Base-by-base conservation (phyloP, 2,888 invertebrate species). In the Helicoverpa assulta region DNA sequence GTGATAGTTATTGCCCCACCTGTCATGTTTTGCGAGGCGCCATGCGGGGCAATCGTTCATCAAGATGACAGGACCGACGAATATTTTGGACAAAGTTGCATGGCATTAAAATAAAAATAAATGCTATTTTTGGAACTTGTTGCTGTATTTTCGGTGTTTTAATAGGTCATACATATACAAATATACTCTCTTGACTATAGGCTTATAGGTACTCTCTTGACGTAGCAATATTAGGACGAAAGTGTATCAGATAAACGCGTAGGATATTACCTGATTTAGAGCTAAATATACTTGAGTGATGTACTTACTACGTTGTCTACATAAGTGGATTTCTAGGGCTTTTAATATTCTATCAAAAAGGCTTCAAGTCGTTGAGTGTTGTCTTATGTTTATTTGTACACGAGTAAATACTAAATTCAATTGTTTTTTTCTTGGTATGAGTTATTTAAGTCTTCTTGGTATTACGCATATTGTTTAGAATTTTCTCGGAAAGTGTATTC, bases 261-360 rank as follows among this genome's bases (percentile, higher is more conserved):
- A 47, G 6, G 16, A n/a, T 16, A 2, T 55, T 59, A 33, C n/a
- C 19, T 29, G 14, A 55, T 53, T 52, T 33, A 26, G 29, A 54
- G 58, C 37, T 59, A 52, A 57, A 58, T 54, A 58, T 50, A 16
- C 40, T 73, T 5, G 7, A 67, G 51, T 55, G 64, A 64, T 55
- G 10, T 76, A 52, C 53, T 18, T 62, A 55, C 21, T 21, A 2
- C 21, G 21, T 21, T 21, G 21, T 10, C 29, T 7, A 37, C 18
- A 53, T 58, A 55, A 70, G 73, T 78, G 37, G 72, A 10, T 52
- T 5, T 60, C 21, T 61, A 73, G 51, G 0, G 26, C 68, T 16
- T 54, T 73, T 50, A 26, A 57, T 68, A 19, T 16, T 64, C 21
- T 79, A 55, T 76, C 76, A 64, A 76, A 76, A 54, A 54, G 68